A percentile compares a stretch with the other conserved stretches of the same genome.
phyloP scores from a whole-genome alignment of 2,888 invertebrate species.

The Creontiades dilutus region DNA sequence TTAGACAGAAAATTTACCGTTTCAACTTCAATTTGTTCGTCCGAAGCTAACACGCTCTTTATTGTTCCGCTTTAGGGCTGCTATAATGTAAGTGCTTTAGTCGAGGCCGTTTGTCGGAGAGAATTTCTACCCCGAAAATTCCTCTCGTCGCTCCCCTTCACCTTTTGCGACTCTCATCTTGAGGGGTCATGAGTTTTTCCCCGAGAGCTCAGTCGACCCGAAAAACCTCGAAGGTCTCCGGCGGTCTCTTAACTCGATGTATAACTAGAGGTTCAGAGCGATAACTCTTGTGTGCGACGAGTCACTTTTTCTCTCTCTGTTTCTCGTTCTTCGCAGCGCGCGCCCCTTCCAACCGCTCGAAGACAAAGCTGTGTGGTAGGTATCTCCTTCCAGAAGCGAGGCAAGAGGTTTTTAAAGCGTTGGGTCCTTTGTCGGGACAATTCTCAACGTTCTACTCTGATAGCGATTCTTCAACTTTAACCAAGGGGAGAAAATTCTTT shows the following conservation, averaged over 20 bases:
- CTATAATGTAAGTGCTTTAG: slow-evolving; percentile 24
- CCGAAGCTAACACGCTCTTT: slow-evolving; percentile 25
- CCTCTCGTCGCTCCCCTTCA: neutral
- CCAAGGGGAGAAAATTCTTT: neutral
- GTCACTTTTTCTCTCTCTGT: neutral
- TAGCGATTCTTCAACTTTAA: neutral
- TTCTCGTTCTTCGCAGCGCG: no score
- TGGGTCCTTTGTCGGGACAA: neutral
- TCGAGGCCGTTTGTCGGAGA: slow-evolving; percentile 4
- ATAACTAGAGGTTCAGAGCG: slow-evolving; percentile 28
- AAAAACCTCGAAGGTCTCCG: slow-evolving; percentile 7
- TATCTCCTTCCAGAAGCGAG: no score
- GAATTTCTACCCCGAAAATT: slow-evolving; percentile 9
- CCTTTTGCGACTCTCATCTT: slow-evolving; percentile 8
- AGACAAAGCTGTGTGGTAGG: no score
- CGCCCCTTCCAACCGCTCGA: no score
- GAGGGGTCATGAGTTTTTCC: neutral
- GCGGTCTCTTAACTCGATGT: neutral
- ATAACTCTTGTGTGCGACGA: slow-evolving; percentile 20
- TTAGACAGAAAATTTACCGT: slow-evolving; percentile 22
- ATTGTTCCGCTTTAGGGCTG: neutral
- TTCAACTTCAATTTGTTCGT: slow-evolving; percentile 36
- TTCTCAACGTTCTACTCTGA: neutral
- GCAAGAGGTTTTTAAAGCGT: neutral
- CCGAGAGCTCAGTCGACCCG: neutral